Conservation (phyloP, 2,797 vertebrate species). For the Danio aesculapii region DNA sequence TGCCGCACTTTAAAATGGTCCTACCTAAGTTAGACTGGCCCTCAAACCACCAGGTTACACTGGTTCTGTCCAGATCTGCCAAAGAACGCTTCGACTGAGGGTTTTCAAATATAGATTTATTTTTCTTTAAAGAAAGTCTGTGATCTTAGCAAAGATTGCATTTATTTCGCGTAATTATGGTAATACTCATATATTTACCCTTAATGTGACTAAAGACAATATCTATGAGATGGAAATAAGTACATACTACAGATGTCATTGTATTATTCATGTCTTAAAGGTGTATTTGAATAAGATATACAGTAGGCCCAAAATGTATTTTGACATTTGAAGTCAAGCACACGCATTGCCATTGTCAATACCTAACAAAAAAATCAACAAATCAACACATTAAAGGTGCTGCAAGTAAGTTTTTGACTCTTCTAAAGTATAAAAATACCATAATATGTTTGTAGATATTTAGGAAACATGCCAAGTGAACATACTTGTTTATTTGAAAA, state of each 20-base stretch:
- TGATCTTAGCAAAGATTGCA: conserved; percentile 50
- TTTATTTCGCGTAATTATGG: conserved; percentile 50
- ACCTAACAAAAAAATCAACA: too few relatives aligned
- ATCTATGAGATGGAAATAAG: conserved; percentile 30
- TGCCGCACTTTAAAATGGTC: conserved; percentile 75
- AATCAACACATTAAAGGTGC: not conserved
- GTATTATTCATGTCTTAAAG: conserved; percentile 48
- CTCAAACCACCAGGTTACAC: conserved; percentile 61
- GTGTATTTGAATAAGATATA: conserved; percentile 23
- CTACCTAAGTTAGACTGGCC: conserved; percentile 63
- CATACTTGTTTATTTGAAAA: too few relatives aligned
- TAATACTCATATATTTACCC: conserved; percentile 53
- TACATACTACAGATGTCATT: conserved; percentile 33
- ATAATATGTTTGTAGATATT: too few relatives aligned
- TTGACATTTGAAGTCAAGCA: conserved; percentile 4
- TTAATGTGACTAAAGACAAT: conserved; percentile 41
- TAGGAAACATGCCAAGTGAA: too few relatives aligned
- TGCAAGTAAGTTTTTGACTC: too few relatives aligned
- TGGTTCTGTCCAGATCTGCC: conserved; percentile 72
- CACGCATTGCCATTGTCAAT: too few relatives aligned
- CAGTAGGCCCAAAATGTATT: not conserved
- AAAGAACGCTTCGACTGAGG: conserved; percentile 68
- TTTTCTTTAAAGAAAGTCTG: conserved; percentile 57
- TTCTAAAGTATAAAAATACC: too few relatives aligned
- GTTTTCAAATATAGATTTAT: conserved; percentile 56